Conservation (phyloP, 2,888 invertebrate species). For the Dolichomitus sp. region DNA sequence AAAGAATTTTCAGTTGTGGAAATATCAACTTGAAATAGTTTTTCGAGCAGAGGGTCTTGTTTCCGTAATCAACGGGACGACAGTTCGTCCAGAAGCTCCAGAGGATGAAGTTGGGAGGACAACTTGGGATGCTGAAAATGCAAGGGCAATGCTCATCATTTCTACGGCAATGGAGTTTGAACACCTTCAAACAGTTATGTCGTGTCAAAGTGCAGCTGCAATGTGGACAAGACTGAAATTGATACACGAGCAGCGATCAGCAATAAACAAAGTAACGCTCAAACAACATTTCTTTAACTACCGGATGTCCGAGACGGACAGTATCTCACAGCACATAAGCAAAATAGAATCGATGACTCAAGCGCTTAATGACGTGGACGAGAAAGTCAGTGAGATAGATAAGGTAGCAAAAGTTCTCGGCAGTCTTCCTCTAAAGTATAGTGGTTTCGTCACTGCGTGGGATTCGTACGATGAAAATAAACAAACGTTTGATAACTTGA, state of each 20-base stretch:
- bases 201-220: conserved; percentile 22
- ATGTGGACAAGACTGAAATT: conserved; percentile 37
- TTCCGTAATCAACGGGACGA: conserved; percentile 1
- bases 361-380: too few relatives aligned
- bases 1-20: conserved; percentile 40
- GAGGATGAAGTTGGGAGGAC: background rate
- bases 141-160: conserved; percentile 36
- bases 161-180: conserved; percentile 34
- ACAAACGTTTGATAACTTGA: conserved; percentile 19
- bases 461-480: background rate
- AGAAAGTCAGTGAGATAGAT: too few relatives aligned
- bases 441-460: background rate
- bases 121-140: background rate
- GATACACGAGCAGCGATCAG: conserved; percentile 37
- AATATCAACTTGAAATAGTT: conserved; percentile 39
- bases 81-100: background rate
- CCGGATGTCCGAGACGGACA: conserved; percentile 16
- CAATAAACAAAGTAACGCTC: conserved; percentile 38
- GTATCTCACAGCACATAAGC: conserved; percentile 27
- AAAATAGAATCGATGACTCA: conserved; percentile 33
- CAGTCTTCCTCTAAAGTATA: background rate
- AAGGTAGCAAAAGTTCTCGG: conserved; percentile 24
- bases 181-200: conserved; percentile 25
- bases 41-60: conserved; percentile 23
- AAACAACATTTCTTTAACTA: conserved; percentile 43